phyloP scores from a whole-genome alignment of 2,888 invertebrate genomes.

The Tetropium fuscum region DNA sequence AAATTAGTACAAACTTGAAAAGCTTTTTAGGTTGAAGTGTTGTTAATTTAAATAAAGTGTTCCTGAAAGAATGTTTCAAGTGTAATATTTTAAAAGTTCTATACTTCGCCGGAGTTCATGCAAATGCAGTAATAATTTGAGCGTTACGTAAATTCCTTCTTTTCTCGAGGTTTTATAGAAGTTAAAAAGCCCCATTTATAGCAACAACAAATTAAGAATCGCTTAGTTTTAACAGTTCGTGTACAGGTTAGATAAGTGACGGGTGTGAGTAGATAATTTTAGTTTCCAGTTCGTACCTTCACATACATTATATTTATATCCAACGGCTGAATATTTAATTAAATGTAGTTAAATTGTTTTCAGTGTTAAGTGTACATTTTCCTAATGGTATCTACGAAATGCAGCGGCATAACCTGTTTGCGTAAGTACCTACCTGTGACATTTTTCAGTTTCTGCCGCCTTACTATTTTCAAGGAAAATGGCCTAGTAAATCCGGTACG shows the following conservation, averaged over 20 bases:
- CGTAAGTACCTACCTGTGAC: too few species aligned
- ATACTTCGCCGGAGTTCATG: conserved; percentile 1
- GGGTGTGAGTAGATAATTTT: conserved; percentile 30
- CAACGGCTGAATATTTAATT: conserved; percentile 37
- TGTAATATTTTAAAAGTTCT: conserved; percentile 17
- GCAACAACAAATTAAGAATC: not conserved
- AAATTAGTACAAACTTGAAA: not conserved
- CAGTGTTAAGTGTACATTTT: conserved; percentile 42
- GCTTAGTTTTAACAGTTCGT: not conserved
- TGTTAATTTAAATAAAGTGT: conserved; percentile 11
- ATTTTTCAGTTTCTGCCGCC: too few species aligned
- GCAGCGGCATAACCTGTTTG: conserved; percentile 47
- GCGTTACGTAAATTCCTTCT: conserved; percentile 3
- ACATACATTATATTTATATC: conserved; percentile 49
- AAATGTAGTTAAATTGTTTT: conserved; percentile 50
- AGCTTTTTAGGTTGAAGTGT: not conserved
- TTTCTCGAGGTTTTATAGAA: not conserved
- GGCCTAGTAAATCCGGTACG: too few species aligned
- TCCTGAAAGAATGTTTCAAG: conserved; percentile 11
- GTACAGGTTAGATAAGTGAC: conserved; percentile 11
- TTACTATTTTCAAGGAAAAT: too few species aligned
- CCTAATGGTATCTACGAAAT: conserved; percentile 55
- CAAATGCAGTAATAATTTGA: conserved; percentile 3
- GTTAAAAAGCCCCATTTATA: not conserved
- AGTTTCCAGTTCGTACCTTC: conserved; percentile 43